Evolutionary conservation across 2,113 vertebrate species (phyloP).

Genomic region (Pholis gunnellus): DNA sequence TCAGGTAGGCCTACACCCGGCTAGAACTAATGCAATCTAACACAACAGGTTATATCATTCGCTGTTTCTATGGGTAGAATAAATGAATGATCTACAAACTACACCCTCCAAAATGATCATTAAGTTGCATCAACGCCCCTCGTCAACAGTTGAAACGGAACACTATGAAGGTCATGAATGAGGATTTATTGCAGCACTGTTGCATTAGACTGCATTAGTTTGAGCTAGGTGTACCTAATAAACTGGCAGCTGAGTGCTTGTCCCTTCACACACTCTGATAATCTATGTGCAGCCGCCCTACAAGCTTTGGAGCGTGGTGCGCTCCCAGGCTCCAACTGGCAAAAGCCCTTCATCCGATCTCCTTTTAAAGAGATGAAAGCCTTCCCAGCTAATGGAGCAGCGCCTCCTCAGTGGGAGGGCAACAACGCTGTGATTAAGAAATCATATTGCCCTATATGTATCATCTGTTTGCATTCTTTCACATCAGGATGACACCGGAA

Average conservation of each 20-base stretch:
- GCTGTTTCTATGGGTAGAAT: background rate
- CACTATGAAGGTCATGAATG: background rate
- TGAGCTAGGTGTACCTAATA: background rate
- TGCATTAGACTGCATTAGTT: background rate
- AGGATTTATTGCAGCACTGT: background rate
- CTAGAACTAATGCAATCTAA: background rate
- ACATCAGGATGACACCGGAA: slow-evolving; percentile 30
- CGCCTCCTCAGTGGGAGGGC: slow-evolving; percentile 9
- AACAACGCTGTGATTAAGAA: slow-evolving; percentile 11
- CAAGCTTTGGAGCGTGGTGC: slow-evolving; percentile 32
- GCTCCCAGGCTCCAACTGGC: slow-evolving; percentile 35
- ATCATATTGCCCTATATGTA: background rate
- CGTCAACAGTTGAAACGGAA: background rate
- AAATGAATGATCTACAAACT: no score
- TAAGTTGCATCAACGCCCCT: background rate
- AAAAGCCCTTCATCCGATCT: slow-evolving; percentile 52
- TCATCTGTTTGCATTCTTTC: slow-evolving; percentile 45
- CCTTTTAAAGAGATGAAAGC: slow-evolving; percentile 61
- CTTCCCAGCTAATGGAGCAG: slow-evolving; percentile 31
- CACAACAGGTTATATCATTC: background rate
- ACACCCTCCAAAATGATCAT: background rate
- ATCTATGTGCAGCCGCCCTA: slow-evolving; percentile 25
- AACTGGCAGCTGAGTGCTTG: background rate
- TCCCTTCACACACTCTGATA: slow-evolving; percentile 27
- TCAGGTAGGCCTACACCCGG: background rate